Evolutionary conservation across 1,140 invertebrate genomes (phyloP).

Genomic region (Zaprionus camerounensis): DNA sequence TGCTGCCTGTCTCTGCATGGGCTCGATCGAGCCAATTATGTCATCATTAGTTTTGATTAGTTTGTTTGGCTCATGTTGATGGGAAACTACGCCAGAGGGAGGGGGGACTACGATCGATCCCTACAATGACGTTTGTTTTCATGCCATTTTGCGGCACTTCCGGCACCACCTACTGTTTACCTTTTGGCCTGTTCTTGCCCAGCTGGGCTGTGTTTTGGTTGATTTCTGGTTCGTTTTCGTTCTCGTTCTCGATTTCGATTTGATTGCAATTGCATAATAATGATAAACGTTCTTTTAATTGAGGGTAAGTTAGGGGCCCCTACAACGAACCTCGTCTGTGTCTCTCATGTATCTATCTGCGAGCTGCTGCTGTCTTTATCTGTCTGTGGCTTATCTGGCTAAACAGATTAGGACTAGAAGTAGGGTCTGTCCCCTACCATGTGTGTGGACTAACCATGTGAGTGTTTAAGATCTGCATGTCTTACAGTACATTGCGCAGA

Average conservation of each 20-base stretch:
- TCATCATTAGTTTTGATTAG: constrained; percentile 80
- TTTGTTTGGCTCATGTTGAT: constrained; percentile 63
- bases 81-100: constrained; percentile 49
- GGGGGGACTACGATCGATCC: neutral
- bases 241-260: constrained; percentile 32
- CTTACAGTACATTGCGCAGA: constrained; percentile 8
- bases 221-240: constrained; percentile 29
- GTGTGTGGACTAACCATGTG: constrained; percentile 49
- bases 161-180: constrained; percentile 78
- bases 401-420: constrained; percentile 62
- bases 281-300: constrained; percentile 69
- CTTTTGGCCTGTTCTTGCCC: constrained; percentile 40
- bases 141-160: constrained; percentile 53
- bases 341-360: neutral
- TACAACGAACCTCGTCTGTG: neutral
- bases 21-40: constrained; percentile 73
- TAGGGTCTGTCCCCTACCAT: constrained; percentile 12
- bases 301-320: constrained; percentile 34
- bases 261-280: constrained; percentile 68
- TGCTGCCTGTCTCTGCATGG: constrained; percentile 38
- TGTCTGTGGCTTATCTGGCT: constrained; percentile 51
- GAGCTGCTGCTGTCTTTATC: constrained; percentile 10
- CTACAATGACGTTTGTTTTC: constrained; percentile 42
- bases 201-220: constrained; percentile 64
- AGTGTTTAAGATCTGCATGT: constrained; percentile 33